These are phyloP conservation scores for Corythoichthys haematopterus DNA, from an alignment of 2,113 vertebrate genomes.

Conservation along the genomic window DNA sequence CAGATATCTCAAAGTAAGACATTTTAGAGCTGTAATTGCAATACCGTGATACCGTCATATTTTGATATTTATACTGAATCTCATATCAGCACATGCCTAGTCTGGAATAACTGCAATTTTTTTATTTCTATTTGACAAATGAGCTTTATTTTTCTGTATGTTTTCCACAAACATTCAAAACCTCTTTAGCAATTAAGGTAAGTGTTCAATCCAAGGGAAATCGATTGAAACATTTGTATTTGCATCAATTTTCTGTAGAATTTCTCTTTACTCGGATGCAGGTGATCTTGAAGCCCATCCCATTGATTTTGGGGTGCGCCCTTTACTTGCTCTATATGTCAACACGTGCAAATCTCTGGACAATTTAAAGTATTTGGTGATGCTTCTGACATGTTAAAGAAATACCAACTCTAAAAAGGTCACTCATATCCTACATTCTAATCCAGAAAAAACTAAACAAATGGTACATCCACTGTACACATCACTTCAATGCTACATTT, in stretches of 20 bases:
- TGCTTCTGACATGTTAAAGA: too few species aligned
- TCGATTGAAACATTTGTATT: neutral
- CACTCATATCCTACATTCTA: neutral
- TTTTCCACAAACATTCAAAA: too few species aligned
- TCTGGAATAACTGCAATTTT: too few species aligned
- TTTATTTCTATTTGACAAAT: too few species aligned
- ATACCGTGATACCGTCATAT: too few species aligned
- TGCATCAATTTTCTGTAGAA: neutral
- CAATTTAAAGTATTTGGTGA: neutral
- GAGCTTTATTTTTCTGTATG: too few species aligned
- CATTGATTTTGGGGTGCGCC: neutral
- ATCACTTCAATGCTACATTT: neutral
- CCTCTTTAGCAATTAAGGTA: neutral
- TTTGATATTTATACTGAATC: too few species aligned
- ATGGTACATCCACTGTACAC: too few species aligned
- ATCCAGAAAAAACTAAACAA: neutral
- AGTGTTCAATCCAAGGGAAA: neutral
- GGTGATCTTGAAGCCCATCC: neutral
- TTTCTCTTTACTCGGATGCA: neutral
- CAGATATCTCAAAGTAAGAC: too few species aligned
- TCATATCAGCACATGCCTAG: too few species aligned
- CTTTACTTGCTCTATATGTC: neutral
- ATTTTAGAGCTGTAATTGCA: too few species aligned
- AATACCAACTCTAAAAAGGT: neutral
- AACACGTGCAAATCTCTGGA: neutral